Evolutionary conservation across 2,113 vertebrate genomes (phyloP), one percentile per base, ranked within the genome.

Genomic region (Aptenodytes forsteri): DNA sequence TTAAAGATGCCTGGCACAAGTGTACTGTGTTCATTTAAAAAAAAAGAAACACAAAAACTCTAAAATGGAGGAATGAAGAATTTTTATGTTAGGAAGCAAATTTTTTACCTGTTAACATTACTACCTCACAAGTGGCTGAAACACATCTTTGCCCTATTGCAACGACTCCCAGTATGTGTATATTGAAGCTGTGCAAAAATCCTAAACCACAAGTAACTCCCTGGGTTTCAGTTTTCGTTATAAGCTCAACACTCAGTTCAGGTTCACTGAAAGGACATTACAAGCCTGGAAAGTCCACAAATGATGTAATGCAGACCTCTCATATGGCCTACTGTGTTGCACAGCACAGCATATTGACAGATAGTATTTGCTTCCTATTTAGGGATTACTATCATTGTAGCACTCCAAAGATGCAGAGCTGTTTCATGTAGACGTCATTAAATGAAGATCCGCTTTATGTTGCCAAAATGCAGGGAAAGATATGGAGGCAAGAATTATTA

Each of bases 191-290:
- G 46, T 86, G 84, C 84, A 93, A 96, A 95, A 97, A 72, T 75
- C 67, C 46, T 72, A 96, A 97, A 89, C 96, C 89, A 85, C 93
- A 95, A 92, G 72, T 71, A 84, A 96, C 72, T 96, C 93, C 87
- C 86, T 22, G 34, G 87, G 94, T 96, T 97, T 97, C 89, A 91
- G 89, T 80, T 96, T 95, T 96, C 1, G 7, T 95, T 95, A 96
- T 29, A 97, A 91, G 73, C 87, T 88, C 84, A 96, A 90, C 40
- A 73, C 78, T 94, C 67, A 70, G 49, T 95, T 94, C 83, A 85
- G 91, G 97, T 96, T 97, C 97, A 97, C 67, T 83, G 93, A 96
- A 95, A 97, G 97, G 97, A 85, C 94, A 97, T 94, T 91, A 91
- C 25, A 95, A 92, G 81, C 54, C 70, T 97, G 58, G 89, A 77